These are phyloP conservation scores for Pagetopsis macropterus DNA, from an alignment of 2,797 vertebrate species.

Conservation along the genomic window DNA sequence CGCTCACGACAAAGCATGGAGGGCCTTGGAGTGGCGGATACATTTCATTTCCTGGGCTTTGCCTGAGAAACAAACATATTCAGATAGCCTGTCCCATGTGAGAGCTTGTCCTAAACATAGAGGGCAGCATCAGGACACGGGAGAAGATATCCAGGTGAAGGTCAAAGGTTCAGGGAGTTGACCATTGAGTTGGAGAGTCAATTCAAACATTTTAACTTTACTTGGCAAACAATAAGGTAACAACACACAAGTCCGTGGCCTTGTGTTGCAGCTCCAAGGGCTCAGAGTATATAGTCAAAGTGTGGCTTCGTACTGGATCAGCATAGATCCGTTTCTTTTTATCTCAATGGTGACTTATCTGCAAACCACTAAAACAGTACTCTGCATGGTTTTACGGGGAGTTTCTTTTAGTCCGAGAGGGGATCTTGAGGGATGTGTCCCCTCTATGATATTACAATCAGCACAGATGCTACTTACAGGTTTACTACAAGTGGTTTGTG, in stretches of 20 bases:
- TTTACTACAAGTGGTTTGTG: not conserved
- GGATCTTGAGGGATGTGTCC: not conserved
- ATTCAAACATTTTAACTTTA: not conserved
- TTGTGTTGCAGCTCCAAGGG: too few relatives aligned
- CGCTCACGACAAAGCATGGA: conserved; percentile 21
- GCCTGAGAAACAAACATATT: conserved; percentile 3
- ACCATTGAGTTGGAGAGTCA: not conserved
- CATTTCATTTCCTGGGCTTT: conserved; percentile 45
- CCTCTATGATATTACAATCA: not conserved
- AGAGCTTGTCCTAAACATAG: not conserved
- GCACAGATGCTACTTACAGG: not conserved
- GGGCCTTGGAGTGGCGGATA: conserved; percentile 27
- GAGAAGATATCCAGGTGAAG: conserved; percentile 14
- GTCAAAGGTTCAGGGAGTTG: not conserved
- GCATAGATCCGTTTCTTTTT: too few relatives aligned
- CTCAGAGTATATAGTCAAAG: too few relatives aligned
- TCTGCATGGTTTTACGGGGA: too few relatives aligned
- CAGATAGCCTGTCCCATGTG: not conserved
- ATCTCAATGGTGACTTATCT: too few relatives aligned
- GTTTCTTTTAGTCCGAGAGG: too few relatives aligned
- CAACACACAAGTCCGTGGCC: too few relatives aligned
- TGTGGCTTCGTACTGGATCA: too few relatives aligned
- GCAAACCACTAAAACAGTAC: too few relatives aligned
- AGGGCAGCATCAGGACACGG: not conserved
- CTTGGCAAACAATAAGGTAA: not conserved